Base-by-base conservation (phyloP, 2,797 vertebrate genomes). In the Apogon talboti region DNA sequence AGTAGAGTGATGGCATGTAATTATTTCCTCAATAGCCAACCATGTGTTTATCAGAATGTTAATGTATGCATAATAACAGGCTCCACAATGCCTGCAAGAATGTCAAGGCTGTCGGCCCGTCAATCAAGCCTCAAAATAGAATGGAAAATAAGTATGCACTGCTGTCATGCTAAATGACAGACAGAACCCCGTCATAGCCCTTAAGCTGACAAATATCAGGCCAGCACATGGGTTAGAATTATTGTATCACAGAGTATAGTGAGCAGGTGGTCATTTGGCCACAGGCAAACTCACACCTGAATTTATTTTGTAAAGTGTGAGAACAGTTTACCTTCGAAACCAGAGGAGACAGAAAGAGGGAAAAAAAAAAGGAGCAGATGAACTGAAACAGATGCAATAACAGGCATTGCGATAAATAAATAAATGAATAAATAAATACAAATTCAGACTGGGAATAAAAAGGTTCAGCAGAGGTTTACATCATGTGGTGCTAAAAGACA, bases 1-100 rank as follows among this genome's bases (percentile, higher is more conserved):
- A 90, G 92, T 83, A 89, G 88, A 94, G 90, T 94, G 95, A 95
- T 95, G 96, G 94, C 94, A 94, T 96, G 95, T 95, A 97, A 98
- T 98, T 98, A 98, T 95, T 96, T 95, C 94, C 93, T 95, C 94
- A 95, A 92, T 93, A 93, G 94, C 74, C 91, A 85, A 93, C 94
- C 89, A 92, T 95, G 96, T 96, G 96, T 97, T 97, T 98, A 97
- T 96, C 95, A 94, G 96, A 97, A 98, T 98, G 96, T 96, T 98
- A 98, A 98, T 98, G 96, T 95, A 95, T 93, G 94, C 94, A 94
- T 98, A 98, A 98, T 97, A 97, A 96, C 95, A 97, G 96, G 93
- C 95, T 97, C 94, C 58, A 71, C 95, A 90, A 94, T 82, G 92
- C 91, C 71, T 83, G 92, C 70, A 93, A 92, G 94, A 95, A 95